Evolutionary conservation across 2,888 invertebrate genomes (phyloP), one percentile per base, ranked within the genome.

Genomic region (Scaptodrosophila latifasciaeformis): DNA sequence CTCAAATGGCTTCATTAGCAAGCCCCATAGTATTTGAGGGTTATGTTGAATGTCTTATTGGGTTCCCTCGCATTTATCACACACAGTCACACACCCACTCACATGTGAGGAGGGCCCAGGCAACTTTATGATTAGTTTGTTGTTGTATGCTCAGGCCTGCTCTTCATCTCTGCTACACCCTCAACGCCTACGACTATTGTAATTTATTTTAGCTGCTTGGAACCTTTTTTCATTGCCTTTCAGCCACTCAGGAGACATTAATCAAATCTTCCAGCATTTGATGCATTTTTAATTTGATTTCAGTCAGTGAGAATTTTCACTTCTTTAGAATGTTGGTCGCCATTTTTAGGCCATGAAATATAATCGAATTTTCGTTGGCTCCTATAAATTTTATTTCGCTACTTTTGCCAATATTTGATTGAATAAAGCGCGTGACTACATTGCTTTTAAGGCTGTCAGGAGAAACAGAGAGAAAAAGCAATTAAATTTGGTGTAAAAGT

Each of bases 201-300:
- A 75, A 77, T 79, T 79, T 79, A 70, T 77, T 67, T 59, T 37
- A 15, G 31, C 3, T 12, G 3, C n/a, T 30, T 2, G 1, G 6
- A 5, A 6, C 1, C 9, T 19, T 19, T 21, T 40, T 21, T 21
- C 19, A 37, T 37, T 37, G 5, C 34, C 12, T 34, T 34, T 34
- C 9, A 34, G 6, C 5, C 34, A 34, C 34, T 37, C 15, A 58
- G 56, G 51, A 44, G 35, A 68, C 75, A 74, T 80, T 80, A 74
- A 74, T 74, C 80, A 74, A 80, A 74, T 74, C 78, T 74, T 49
- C 51, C 70, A 65, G 49, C 75, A 67, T 74, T 77, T 67, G 53
- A 62, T 74, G 77, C 80, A 70, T 74, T 74, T 74, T 80, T 80
- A 74, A 74, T 74, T 74, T 74, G 67, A 74, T 74, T 74, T 77